Conservation (phyloP, 2,888 invertebrate species). For the Papilio gigon region DNA sequence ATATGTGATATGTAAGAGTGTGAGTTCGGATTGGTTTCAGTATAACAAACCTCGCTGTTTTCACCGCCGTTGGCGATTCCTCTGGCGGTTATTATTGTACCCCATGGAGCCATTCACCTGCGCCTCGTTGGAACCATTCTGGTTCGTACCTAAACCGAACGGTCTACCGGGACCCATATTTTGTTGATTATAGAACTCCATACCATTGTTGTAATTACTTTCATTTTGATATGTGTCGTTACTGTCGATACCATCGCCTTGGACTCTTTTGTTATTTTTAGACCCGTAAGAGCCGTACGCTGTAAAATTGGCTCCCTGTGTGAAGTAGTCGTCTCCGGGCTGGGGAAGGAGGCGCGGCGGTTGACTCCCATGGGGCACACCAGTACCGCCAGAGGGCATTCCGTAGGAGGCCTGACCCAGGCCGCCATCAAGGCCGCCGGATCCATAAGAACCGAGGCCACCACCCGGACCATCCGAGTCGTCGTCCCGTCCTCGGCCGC, state of each 20-base stretch:
- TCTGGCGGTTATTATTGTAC: conserved; percentile 80
- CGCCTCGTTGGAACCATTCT: conserved; percentile 62
- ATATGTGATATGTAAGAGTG: conserved; percentile 58
- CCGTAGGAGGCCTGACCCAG: conserved; percentile 58
- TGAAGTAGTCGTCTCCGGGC: conserved; percentile 59
- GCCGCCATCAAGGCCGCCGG: conserved; percentile 62
- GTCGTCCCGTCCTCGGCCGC: conserved; percentile 73
- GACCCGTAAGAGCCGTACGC: conserved; percentile 75
- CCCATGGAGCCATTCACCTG: conserved; percentile 77
- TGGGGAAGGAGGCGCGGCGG: conserved; percentile 76
- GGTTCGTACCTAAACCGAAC: conserved; percentile 58
- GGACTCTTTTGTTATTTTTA: conserved; percentile 62
- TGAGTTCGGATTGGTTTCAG: conserved; percentile 78
- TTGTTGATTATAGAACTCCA: conserved; percentile 64
- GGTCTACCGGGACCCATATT: conserved; percentile 71
- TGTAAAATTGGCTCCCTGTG: conserved; percentile 75
- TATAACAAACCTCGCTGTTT: conserved; percentile 78
- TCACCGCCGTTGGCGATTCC: conserved; percentile 78
- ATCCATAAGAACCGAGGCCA: conserved; percentile 51
- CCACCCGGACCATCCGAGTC: conserved; percentile 53
- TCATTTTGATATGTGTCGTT: conserved; percentile 55
- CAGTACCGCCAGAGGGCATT: conserved; percentile 73
- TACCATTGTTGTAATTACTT: conserved; percentile 45
- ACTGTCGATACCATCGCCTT: conserved; percentile 52
- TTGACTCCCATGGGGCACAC: conserved; percentile 74